These are phyloP conservation scores for Synanthedon myopaeformis DNA, from an alignment of 2,888 invertebrate genomes.

Conservation along the genomic window DNA sequence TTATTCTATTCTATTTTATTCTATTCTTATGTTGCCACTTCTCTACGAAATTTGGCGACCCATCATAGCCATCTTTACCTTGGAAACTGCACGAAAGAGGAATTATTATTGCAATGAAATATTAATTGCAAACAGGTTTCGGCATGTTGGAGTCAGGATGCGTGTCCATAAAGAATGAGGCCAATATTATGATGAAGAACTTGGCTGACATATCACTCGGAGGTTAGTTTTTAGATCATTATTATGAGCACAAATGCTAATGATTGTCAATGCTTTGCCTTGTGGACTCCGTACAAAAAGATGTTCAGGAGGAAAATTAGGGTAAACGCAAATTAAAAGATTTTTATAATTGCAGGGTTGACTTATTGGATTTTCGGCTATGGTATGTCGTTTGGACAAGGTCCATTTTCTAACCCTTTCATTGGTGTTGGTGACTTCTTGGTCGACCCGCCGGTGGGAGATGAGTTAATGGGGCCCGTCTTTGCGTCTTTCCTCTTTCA, in stretches of 20 bases:
- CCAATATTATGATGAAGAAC: slow-evolving; percentile 98
- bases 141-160: slow-evolving; percentile 95
- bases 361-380: slow-evolving; percentile 97
- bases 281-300: background rate
- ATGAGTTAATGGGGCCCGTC: slow-evolving; percentile 84
- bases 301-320: too few relatives aligned
- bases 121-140: slow-evolving; percentile 74
- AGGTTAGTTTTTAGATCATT: slow-evolving; percentile 50
- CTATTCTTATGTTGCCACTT: too few relatives aligned
- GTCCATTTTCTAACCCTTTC: slow-evolving; percentile 79
- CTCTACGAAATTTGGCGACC: too few relatives aligned
- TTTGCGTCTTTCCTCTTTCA: slow-evolving; percentile 93
- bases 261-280: background rate
- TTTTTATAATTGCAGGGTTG: slow-evolving; percentile 62
- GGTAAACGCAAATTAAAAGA: background rate
- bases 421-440: slow-evolving; percentile 88
- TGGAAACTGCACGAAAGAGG: too few relatives aligned
- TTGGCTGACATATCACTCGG: slow-evolving; percentile 93
- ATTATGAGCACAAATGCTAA: too few relatives aligned
- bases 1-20: too few relatives aligned
- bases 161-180: slow-evolving; percentile 93
- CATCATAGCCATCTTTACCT: too few relatives aligned
- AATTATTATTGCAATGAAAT: background rate
- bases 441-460: slow-evolving; percentile 79
- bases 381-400: slow-evolving; percentile 88